Percentiles rank a stretch among this genome's conserved stretches.
phyloP scores from a whole-genome alignment of 2,888 invertebrate species.

The Caenorhabditis doughertyi region DNA sequence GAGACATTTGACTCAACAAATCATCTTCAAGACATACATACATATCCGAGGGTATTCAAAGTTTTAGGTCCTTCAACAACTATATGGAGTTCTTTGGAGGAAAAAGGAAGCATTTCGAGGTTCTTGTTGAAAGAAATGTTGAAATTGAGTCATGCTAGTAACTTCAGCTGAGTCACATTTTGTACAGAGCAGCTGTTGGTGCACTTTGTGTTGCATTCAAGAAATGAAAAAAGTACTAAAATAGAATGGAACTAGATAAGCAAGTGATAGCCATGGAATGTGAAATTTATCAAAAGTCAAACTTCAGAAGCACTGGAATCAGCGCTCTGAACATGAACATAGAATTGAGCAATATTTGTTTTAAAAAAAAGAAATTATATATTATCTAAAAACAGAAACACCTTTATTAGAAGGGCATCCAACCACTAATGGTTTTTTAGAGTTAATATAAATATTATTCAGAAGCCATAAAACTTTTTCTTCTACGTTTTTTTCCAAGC shows the following conservation, averaged over 20 bases:
- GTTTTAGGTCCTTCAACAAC: background rate
- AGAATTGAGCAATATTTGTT: too few species aligned
- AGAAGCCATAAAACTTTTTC: background rate
- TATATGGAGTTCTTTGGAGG: background rate
- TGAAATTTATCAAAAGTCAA: too few species aligned
- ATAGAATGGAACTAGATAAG: background rate
- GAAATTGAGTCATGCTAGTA: slow-evolving; percentile 14
- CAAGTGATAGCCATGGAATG: background rate
- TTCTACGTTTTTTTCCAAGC: background rate
- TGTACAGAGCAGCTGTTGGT: slow-evolving; percentile 37
- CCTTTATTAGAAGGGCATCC: too few species aligned
- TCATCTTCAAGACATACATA: slow-evolving; percentile 4
- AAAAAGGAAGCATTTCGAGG: background rate
- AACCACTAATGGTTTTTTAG: too few species aligned
- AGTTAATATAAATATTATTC: background rate
- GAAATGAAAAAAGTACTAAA: background rate
- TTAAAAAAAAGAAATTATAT: too few species aligned
- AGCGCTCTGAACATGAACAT: too few species aligned
- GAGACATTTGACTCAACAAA: slow-evolving; percentile 12
- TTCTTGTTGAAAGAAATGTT: slow-evolving; percentile 7
- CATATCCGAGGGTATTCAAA: slow-evolving; percentile 7
- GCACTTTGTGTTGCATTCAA: slow-evolving; percentile 1
- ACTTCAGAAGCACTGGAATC: too few species aligned
- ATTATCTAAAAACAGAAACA: too few species aligned
- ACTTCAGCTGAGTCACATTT: slow-evolving; percentile 26